Percentiles rank a stretch among this genome's conserved stretches.
These are phyloP conservation scores for Cydia strobilella DNA, from an alignment of 1,140 invertebrate genomes.

Conservation along the genomic window DNA sequence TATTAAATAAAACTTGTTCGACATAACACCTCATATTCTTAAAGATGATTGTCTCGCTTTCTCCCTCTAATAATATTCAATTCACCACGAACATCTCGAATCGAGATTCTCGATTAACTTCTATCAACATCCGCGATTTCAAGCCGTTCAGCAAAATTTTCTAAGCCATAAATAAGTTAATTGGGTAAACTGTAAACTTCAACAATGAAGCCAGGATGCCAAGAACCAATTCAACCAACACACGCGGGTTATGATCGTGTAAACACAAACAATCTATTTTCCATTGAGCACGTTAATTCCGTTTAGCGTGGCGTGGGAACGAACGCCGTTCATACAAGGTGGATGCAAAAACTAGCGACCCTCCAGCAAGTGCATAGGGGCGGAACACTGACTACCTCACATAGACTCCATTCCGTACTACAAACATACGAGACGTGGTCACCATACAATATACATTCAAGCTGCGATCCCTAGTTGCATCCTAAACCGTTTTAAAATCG, in stretches of 20 bases:
- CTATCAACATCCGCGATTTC: background rate
- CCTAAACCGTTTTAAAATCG: no score
- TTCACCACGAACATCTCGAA: no score
- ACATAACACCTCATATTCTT: no score
- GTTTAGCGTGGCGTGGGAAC: constrained; percentile 62
- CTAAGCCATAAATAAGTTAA: background rate
- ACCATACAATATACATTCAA: no score
- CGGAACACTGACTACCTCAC: constrained; percentile 40
- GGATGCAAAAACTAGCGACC: constrained; percentile 73
- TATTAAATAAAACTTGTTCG: no score
- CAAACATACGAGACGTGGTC: background rate
- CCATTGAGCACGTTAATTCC: constrained; percentile 49
- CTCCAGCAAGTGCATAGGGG: constrained; percentile 72
- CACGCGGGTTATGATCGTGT: constrained; percentile 31
- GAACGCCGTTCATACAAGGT: constrained; percentile 52
- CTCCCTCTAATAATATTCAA: no score
- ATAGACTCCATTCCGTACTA: background rate
- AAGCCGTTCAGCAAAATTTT: no score
- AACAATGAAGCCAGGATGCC: constrained; percentile 30
- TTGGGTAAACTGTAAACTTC: constrained; percentile 8
- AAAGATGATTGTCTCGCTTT: no score
- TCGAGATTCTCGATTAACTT: no score
- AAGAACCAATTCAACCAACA: background rate
- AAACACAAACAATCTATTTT: constrained; percentile 46
- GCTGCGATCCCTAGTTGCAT: no score